phyloP scores from a whole-genome alignment of 53 echinoderm and acorn worm species.

The Apostichopus leukothele region DNA sequence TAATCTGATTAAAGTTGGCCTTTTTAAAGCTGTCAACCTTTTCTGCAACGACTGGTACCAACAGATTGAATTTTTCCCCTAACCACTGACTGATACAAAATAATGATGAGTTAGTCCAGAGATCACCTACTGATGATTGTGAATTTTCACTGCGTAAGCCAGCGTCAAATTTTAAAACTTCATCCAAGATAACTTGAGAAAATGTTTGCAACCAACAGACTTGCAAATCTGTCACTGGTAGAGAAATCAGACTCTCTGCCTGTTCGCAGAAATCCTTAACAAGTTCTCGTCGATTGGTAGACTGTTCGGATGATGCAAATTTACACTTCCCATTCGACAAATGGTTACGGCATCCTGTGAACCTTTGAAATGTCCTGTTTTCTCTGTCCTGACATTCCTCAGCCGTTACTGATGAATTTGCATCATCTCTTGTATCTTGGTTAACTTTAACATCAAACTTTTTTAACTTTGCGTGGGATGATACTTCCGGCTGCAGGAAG shows the following conservation, averaged over 20 bases:
- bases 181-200: background rate
- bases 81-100: background rate
- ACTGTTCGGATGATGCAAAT: background rate
- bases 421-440: too few relatives aligned
- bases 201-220: background rate
- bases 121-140: background rate
- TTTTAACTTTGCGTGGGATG: too few relatives aligned
- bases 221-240: background rate
- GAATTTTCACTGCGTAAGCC: background rate
- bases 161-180: background rate
- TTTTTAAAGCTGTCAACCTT: slow-evolving; percentile 41
- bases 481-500: too few relatives aligned
- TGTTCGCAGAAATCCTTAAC: background rate
- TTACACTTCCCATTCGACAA: background rate
- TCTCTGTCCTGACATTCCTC: background rate
- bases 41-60: slow-evolving; percentile 22
- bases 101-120: slow-evolving; percentile 3
- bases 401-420: background rate
- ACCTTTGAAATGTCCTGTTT: background rate
- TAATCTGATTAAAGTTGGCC: slow-evolving; percentile 9
- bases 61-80: slow-evolving; percentile 23
- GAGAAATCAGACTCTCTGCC: background rate
- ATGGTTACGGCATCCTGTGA: background rate
- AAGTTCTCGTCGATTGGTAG: background rate
- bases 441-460: too few relatives aligned